Conservation (phyloP, 2,888 invertebrate genomes). For the Drosophila subsilvestris region DNA sequence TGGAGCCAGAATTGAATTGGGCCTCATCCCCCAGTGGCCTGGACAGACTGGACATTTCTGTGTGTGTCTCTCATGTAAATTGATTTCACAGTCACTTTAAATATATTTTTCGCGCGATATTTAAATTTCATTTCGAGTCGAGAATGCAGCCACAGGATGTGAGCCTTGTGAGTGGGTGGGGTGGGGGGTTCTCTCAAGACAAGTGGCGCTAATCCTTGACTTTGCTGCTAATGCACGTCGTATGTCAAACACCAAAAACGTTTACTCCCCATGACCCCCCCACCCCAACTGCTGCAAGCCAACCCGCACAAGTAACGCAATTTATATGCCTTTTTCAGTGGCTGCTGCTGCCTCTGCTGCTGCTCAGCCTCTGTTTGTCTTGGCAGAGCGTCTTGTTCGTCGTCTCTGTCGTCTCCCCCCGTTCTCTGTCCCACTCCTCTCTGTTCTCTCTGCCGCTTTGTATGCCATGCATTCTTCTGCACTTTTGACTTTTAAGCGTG, state of each 20-base stretch:
- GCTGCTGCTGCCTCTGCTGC: constrained; percentile 32
- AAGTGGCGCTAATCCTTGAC: constrained; percentile 79
- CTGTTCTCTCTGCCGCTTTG: constrained; percentile 57
- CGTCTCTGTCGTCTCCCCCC: constrained; percentile 22
- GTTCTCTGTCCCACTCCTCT: constrained; percentile 18
- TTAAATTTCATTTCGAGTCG: constrained; percentile 53
- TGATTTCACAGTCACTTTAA: constrained; percentile 69
- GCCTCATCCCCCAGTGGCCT: constrained; percentile 17
- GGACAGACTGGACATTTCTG: constrained; percentile 1
- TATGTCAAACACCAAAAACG: constrained; percentile 79
- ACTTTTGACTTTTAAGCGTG: constrained; percentile 78
- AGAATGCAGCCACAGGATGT: constrained; percentile 32
- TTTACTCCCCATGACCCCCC: constrained; percentile 56
- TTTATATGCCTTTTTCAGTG: constrained; percentile 69
- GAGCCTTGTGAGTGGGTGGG: constrained; percentile 10
- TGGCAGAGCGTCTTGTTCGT: constrained; percentile 48
- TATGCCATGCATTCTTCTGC: constrained; percentile 78
- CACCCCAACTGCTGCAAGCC: not conserved
- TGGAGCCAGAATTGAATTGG: constrained; percentile 66
- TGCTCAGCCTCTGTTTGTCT: constrained; percentile 47
- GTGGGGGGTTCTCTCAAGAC: constrained; percentile 60
- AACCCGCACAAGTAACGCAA: constrained; percentile 61
- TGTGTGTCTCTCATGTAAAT: constrained; percentile 56
- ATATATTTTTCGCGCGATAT: constrained; percentile 40
- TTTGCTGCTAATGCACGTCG: constrained; percentile 79